Evolutionary conservation across 1,140 invertebrate genomes (phyloP).

Genomic region (Neodiprion lecontei): DNA sequence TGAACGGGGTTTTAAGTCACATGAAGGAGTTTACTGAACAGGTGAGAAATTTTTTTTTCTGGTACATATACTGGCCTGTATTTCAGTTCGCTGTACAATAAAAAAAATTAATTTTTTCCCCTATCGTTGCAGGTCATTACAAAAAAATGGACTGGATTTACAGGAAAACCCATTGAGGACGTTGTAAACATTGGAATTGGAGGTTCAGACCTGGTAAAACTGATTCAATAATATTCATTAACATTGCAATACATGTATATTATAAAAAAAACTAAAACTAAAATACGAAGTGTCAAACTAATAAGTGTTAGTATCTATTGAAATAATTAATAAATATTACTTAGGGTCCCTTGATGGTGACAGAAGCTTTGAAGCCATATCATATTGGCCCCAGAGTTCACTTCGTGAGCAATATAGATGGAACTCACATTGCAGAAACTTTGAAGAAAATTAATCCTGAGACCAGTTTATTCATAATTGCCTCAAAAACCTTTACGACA

Average conservation of each 20-base stretch:
- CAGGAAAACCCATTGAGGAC: conserved; percentile 95
- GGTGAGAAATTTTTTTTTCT: conserved; percentile 54
- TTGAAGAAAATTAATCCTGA: conserved; percentile 91
- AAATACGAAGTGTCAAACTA: conserved; percentile 11
- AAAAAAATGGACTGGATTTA: conserved; percentile 86
- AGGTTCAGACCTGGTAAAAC: conserved; percentile 90
- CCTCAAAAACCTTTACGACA: conserved; percentile 99
- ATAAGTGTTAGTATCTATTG: conserved; percentile 17
- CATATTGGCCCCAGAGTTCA: conserved; percentile 88
- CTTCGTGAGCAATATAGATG: conserved; percentile 99
- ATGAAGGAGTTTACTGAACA: conserved; percentile 93
- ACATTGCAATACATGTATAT: conserved; percentile 3
- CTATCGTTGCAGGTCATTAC: conserved; percentile 65
- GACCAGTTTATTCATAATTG: conserved; percentile 97
- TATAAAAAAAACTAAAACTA: conserved; percentile 16
- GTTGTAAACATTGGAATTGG: conserved; percentile 99
- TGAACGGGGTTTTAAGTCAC: conserved; percentile 90
- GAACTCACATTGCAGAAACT: conserved; percentile 95
- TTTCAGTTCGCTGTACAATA: conserved; percentile 26
- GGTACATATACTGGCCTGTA: background rate
- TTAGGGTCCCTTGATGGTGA: conserved; percentile 97
- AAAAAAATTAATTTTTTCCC: conserved; percentile 36
- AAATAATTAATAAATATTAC: conserved; percentile 33
- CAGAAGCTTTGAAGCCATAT: conserved; percentile 95
- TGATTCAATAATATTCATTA: background rate